Base-by-base conservation (phyloP, 2,113 vertebrate genomes). In the Nycticryphes semicollaris region DNA sequence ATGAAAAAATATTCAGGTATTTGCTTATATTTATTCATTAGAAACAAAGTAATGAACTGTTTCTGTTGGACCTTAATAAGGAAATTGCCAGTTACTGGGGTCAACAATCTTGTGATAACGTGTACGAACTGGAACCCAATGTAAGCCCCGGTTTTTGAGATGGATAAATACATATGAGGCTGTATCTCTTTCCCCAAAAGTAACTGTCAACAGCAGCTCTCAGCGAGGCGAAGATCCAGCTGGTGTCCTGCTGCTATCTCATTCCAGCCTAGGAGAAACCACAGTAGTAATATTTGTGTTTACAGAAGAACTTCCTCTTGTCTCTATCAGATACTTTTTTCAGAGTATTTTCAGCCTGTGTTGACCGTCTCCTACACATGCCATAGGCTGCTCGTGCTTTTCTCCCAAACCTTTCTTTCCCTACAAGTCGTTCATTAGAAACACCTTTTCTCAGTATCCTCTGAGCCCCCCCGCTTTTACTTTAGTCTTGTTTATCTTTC, bases 11-110 rank as follows among this genome's bases (percentile, higher is more conserved):
- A 93, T 43, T 88, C 54, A 86, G 37, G 27, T 15, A 43, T 15
- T 37, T 37, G 6, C 60, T 90, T 60, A 54, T 4, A n/a, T 90
- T 89, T 97, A 87, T 87, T 97, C 72, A 87, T 94, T 92, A 90
- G 92, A 89, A 47, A 68, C 33, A 47, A 86, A 89, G 33, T 59
- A 82, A 50, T 93, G 85, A 96, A 90, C 69, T 92, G 43, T 82
- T 95, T 95, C 90, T 93, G 53, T 59, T 88, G 87, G 69, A 76
- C 18, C 45, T 94, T 90, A 69, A 83, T 74, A 87, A 72, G 54
- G 39, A 33, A 76, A 39, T 4, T 57, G 48, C 45, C 73, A 18
- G 14, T 60, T 80, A 84, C 41, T 84, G 80, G 66, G 12, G 89
- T 94, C 62, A 86, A 75, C 37, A 89, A n/a, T 57, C 62, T 80